phyloP scores from a whole-genome alignment of 2,888 invertebrate genomes.

The Ryuthela nishihirai region DNA sequence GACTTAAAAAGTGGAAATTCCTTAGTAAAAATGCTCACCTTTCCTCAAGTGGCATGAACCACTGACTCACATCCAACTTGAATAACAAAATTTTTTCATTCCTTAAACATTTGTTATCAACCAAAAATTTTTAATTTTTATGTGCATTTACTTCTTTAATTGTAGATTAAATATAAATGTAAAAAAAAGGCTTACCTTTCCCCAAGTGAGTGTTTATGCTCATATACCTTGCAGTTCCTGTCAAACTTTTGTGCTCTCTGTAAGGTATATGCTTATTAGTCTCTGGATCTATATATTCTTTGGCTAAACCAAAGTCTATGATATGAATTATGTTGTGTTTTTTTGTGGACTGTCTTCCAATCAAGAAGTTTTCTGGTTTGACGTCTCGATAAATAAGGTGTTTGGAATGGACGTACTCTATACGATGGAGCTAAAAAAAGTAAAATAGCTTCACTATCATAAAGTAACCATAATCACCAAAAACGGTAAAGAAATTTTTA shows the following conservation, averaged over 20 bases:
- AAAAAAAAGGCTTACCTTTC: slow-evolving; percentile 41
- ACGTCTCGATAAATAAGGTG: slow-evolving; percentile 99
- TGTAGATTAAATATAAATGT: background rate
- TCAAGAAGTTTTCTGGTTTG: slow-evolving; percentile 99
- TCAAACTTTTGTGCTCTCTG: slow-evolving; percentile 99
- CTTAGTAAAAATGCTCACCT: too few relatives aligned
- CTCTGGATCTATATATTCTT: slow-evolving; percentile 99
- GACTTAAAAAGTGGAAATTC: too few relatives aligned
- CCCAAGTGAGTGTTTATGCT: slow-evolving; percentile 99
- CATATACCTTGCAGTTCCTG: slow-evolving; percentile 99
- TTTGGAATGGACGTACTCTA: slow-evolving; percentile 99
- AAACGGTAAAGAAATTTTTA: too few relatives aligned
- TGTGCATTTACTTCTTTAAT: too few relatives aligned
- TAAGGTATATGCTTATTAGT: slow-evolving; percentile 99
- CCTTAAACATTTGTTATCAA: too few relatives aligned
- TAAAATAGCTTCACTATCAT: slow-evolving; percentile 12
- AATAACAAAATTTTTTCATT: too few relatives aligned
- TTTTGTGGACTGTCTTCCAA: slow-evolving; percentile 94
- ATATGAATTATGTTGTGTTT: slow-evolving; percentile 99
- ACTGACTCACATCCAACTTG: background rate
- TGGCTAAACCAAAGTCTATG: slow-evolving; percentile 99
- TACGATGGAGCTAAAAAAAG: slow-evolving; percentile 82
- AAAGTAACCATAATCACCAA: too few relatives aligned
- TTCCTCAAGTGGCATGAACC: too few relatives aligned
- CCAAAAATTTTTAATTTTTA: too few relatives aligned